Evolutionary conservation across 2,888 invertebrate species (phyloP).

Genomic region (Dione vanillae): DNA sequence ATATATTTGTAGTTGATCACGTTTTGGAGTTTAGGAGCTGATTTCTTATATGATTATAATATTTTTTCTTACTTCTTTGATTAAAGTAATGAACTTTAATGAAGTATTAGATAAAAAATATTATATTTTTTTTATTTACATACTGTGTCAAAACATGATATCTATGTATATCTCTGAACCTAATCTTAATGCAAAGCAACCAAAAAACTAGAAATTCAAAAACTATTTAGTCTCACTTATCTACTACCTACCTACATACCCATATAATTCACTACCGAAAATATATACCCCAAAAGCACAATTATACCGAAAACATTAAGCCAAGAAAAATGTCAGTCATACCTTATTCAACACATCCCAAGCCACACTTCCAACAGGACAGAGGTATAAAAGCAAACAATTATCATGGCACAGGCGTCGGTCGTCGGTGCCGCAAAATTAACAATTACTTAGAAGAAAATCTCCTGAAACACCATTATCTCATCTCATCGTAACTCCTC

Average conservation of each 20-base stretch:
- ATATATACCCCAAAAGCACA: slow-evolving; percentile 1
- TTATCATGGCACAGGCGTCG: slow-evolving; percentile 57
- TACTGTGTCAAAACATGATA: too few species aligned
- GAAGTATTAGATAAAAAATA: too few species aligned
- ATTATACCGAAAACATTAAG: slow-evolving; percentile 1
- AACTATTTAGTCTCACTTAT: neutral
- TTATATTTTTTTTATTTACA: too few species aligned
- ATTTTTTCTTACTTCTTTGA: too few species aligned
- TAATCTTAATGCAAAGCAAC: too few species aligned
- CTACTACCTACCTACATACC: neutral
- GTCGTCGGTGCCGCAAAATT: slow-evolving; percentile 66
- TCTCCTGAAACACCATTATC: slow-evolving; percentile 73
- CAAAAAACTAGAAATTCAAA: too few species aligned
- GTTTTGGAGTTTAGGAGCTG: neutral
- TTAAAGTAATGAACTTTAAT: too few species aligned
- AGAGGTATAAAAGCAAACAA: slow-evolving; percentile 68
- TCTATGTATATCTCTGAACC: too few species aligned
- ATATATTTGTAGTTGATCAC: neutral
- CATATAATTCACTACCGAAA: neutral
- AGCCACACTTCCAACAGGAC: slow-evolving; percentile 9
- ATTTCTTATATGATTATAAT: too few species aligned
- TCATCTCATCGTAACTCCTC: slow-evolving; percentile 67
- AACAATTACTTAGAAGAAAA: slow-evolving; percentile 77
- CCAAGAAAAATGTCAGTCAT: slow-evolving; percentile 17
- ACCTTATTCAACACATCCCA: slow-evolving; percentile 19